Conservation (phyloP, 2,888 invertebrate species). For the Macrosoma leucophasiata region DNA sequence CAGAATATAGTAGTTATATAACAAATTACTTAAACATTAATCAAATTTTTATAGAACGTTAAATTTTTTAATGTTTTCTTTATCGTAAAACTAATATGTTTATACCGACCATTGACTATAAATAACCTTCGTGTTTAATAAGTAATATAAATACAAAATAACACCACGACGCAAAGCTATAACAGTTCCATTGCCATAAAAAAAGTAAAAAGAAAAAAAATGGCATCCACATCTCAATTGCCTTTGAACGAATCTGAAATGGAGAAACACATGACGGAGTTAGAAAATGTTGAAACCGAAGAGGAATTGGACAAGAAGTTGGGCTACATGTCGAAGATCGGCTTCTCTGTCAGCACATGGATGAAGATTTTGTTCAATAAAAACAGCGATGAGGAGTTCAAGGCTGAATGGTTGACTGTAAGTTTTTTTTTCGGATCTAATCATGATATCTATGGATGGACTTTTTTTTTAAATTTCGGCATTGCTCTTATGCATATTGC, state of each 20-base stretch:
- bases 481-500: too few relatives aligned
- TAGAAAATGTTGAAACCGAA: constrained; percentile 38
- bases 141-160: too few relatives aligned
- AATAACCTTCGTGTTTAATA: too few relatives aligned
- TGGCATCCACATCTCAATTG: constrained; percentile 36
- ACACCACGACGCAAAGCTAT: neutral
- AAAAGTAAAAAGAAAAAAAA: constrained; percentile 29
- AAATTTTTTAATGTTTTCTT: too few relatives aligned
- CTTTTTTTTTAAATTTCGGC: too few relatives aligned
- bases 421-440: constrained; percentile 29
- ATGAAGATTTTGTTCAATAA: constrained; percentile 56
- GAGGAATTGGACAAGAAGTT: constrained; percentile 48
- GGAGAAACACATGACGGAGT: constrained; percentile 41
- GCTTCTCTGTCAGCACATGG: constrained; percentile 47
- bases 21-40: too few relatives aligned
- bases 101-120: too few relatives aligned
- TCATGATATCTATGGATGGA: too few relatives aligned
- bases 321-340: constrained; percentile 37
- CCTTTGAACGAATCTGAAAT: constrained; percentile 34
- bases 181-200: neutral
- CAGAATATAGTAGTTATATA: too few relatives aligned
- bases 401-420: constrained; percentile 57
- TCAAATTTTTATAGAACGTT: too few relatives aligned
- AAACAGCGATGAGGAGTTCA: constrained; percentile 40
- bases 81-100: too few relatives aligned